These are phyloP conservation scores for Cercopithecus mona DNA, from an alignment of 2,113 vertebrate genomes.

Conservation along the genomic window DNA sequence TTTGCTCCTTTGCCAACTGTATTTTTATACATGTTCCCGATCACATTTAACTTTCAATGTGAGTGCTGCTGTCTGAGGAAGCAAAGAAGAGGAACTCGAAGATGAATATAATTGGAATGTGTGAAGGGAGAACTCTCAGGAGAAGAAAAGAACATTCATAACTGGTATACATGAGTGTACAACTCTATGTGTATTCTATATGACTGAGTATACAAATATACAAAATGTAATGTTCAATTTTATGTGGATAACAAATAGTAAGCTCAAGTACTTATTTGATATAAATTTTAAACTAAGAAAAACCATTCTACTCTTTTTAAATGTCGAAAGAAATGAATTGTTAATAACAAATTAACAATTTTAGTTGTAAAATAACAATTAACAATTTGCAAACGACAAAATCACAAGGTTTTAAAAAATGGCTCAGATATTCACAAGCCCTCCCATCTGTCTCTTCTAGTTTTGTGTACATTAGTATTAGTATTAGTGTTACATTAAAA, in stretches of 20 bases:
- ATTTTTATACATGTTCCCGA: not conserved
- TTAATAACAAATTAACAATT: not conserved
- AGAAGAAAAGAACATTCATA: not conserved
- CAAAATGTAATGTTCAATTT: not conserved
- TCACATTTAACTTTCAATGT: not conserved
- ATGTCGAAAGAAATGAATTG: not conserved
- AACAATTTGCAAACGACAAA: conserved; percentile 4
- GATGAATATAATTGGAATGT: not conserved
- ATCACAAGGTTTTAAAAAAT: conserved; percentile 40
- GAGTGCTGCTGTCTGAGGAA: not conserved
- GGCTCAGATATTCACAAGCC: conserved; percentile 1
- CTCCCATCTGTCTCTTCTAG: not conserved
- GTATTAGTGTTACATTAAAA: conserved; percentile 27
- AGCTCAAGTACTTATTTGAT: not conserved
- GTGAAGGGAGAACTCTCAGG: not conserved
- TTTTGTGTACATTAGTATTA: not conserved
- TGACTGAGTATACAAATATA: not conserved
- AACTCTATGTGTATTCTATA: not conserved
- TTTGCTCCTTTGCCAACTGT: not conserved
- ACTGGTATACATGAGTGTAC: not conserved
- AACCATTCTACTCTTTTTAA: not conserved
- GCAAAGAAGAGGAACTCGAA: not conserved
- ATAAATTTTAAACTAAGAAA: conserved; percentile 37
- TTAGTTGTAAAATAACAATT: too few relatives aligned
- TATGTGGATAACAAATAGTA: not conserved